phyloP scores from a whole-genome alignment of 1,140 invertebrate species.

The Watersipora subatra region DNA sequence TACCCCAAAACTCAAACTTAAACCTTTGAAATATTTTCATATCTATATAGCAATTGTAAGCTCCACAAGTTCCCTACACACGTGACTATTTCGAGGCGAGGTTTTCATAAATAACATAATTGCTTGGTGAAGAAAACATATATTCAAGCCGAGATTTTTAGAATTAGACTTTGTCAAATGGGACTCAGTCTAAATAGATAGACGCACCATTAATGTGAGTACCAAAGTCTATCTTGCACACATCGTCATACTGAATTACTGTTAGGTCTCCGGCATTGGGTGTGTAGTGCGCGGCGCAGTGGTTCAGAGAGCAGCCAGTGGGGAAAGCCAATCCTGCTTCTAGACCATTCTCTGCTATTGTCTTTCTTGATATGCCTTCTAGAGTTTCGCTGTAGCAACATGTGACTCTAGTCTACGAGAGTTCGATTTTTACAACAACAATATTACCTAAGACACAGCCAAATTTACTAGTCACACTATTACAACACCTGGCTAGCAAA shows the following conservation, averaged over 20 bases:
- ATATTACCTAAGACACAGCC: background rate
- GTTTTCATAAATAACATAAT: too few species aligned
- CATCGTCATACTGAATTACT: slow-evolving; percentile 86
- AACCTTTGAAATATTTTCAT: too few species aligned
- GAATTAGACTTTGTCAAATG: too few species aligned
- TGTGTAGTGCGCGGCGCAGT: slow-evolving; percentile 98
- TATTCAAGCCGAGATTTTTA: too few species aligned
- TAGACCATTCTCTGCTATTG: slow-evolving; percentile 89
- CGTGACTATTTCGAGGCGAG: too few species aligned
- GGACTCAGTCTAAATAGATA: too few species aligned
- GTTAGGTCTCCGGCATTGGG: slow-evolving; percentile 95
- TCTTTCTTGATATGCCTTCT: slow-evolving; percentile 72
- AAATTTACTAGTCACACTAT: background rate
- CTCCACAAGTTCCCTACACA: too few species aligned
- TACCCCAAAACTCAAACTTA: too few species aligned
- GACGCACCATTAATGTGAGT: slow-evolving; percentile 86
- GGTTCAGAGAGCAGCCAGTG: slow-evolving; percentile 93
- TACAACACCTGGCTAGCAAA: too few species aligned
- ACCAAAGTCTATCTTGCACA: slow-evolving; percentile 98
- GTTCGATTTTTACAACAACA: background rate
- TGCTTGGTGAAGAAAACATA: too few species aligned
- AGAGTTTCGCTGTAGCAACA: slow-evolving; percentile 60
- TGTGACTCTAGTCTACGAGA: background rate
- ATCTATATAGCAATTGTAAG: too few species aligned
- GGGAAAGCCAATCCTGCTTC: slow-evolving; percentile 95